Percentiles rank a stretch among this genome's conserved stretches.
These are phyloP conservation scores for Murina feae DNA, from an alignment of 2,113 vertebrate genomes.

Conservation along the genomic window DNA sequence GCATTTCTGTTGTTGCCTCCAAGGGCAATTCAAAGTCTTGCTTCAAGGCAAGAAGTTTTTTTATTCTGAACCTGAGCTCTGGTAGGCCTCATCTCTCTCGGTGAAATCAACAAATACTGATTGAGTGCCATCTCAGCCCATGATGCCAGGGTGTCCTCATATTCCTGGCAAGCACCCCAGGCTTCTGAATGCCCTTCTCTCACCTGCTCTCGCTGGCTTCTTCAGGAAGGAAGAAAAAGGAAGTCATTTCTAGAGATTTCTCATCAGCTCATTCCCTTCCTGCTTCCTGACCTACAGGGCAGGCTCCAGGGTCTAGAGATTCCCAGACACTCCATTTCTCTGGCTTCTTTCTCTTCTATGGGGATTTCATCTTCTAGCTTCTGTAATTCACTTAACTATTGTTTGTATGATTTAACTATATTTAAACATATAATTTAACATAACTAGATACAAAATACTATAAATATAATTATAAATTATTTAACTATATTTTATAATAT, in stretches of 20 bases:
- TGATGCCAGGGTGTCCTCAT: background rate
- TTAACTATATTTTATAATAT: constrained; percentile 25
- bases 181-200: background rate
- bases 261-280: background rate
- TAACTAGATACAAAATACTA: constrained; percentile 23
- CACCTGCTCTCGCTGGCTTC: background rate
- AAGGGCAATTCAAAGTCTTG: constrained; percentile 28
- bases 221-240: background rate
- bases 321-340: background rate
- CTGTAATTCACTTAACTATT: constrained; percentile 32
- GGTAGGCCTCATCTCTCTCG: background rate
- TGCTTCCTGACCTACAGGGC: background rate
- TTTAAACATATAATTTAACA: constrained; percentile 15
- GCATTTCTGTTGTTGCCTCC: background rate
- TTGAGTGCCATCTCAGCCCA: background rate
- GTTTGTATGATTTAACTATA: constrained; percentile 23
- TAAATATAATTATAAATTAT: constrained; percentile 26
- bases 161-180: background rate
- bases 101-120: background rate
- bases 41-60: background rate
- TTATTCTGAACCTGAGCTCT: background rate
- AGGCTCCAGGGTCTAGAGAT: background rate
- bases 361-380: constrained; percentile 25
- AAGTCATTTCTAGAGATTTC: background rate
- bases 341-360: constrained; percentile 17